These are phyloP conservation scores for Crax fasciolata DNA, from an alignment of 2,797 vertebrate species.

Conservation along the genomic window DNA sequence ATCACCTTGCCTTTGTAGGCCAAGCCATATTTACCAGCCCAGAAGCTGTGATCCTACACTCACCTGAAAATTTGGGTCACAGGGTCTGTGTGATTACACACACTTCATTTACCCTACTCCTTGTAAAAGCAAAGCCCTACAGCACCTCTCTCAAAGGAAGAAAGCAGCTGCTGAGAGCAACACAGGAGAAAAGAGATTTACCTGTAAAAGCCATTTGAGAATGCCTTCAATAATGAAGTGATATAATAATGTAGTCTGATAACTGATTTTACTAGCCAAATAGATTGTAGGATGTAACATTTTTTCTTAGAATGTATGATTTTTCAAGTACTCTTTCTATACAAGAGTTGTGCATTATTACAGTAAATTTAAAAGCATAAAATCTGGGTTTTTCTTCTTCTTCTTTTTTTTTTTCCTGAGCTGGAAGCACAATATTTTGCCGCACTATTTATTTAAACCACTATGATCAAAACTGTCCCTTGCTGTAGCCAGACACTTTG, in stretches of 20 bases:
- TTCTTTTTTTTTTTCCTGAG: neutral
- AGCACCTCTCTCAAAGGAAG: neutral
- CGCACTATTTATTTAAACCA: neutral
- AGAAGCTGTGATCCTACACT: constrained; percentile 19
- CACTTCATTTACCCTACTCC: rapidly evolving
- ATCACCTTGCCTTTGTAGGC: constrained; percentile 32
- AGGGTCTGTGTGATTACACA: neutral
- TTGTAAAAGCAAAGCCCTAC: neutral
- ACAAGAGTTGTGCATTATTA: neutral
- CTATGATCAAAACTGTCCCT: neutral
- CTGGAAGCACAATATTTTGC: neutral
- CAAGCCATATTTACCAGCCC: neutral
- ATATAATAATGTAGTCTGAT: neutral
- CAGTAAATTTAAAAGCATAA: neutral
- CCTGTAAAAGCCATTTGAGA: neutral
- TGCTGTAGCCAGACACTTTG: neutral
- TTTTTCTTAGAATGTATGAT: neutral
- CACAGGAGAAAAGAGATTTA: neutral
- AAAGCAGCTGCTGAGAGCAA: neutral
- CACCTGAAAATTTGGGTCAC: neutral
- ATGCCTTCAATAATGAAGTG: neutral
- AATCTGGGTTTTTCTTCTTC: neutral
- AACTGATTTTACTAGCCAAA: neutral
- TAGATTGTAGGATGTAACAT: neutral
- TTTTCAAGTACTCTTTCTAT: neutral